phyloP scores from a whole-genome alignment of 2,888 invertebrate genomes.

The Eupithecia pulchellata region DNA sequence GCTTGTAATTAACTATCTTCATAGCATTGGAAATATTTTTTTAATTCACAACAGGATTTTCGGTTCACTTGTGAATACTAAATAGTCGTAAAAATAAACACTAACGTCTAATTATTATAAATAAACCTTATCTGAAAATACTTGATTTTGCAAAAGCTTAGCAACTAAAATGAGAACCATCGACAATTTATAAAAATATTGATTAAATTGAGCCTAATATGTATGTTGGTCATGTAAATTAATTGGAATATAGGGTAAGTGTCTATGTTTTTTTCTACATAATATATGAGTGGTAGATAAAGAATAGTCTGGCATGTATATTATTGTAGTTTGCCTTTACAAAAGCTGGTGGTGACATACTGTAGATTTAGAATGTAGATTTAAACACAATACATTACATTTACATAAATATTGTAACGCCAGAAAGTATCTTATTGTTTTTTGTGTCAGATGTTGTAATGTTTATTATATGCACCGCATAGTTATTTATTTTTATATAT shows the following conservation, averaged over 20 bases:
- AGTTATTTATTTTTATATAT: constrained; percentile 10
- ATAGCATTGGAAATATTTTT: neutral
- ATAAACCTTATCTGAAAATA: neutral
- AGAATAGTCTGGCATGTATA: constrained; percentile 25
- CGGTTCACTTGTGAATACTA: neutral
- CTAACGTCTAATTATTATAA: neutral
- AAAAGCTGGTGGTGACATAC: constrained; percentile 19
- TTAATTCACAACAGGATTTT: neutral
- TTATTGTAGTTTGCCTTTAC: constrained; percentile 28
- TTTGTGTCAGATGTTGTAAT: constrained; percentile 19
- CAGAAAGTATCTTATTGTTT: constrained; percentile 22
- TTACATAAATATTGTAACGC: constrained; percentile 31
- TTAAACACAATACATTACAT: constrained; percentile 26
- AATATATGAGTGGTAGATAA: constrained; percentile 25
- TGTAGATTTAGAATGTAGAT: constrained; percentile 24
- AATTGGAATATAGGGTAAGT: constrained; percentile 6
- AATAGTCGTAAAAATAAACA: neutral
- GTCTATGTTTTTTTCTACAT: constrained; percentile 4
- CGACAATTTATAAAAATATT: neutral
- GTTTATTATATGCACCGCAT: constrained; percentile 22
- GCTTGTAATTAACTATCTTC: neutral
- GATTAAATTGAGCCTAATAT: neutral
- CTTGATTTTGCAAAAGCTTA: neutral
- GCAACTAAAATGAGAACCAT: neutral
- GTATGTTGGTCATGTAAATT: neutral